These are phyloP conservation scores for Microctenopoma lineatum DNA, from an alignment of 2,797 vertebrate species.

Conservation along the genomic window DNA sequence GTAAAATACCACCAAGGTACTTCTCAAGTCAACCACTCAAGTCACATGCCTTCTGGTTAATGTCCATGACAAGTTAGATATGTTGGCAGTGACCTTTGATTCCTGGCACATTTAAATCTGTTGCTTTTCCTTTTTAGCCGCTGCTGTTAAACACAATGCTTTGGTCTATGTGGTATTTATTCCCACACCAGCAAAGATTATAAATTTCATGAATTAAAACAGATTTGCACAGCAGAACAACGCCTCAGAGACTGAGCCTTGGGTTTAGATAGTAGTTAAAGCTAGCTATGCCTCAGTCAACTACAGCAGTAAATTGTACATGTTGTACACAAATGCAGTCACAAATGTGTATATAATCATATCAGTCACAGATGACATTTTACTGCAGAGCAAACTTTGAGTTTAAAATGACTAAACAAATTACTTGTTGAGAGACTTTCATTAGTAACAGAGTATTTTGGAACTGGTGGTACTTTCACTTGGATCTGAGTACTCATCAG, in stretches of 20 bases:
- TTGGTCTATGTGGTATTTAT: background rate
- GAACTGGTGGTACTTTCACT: too few relatives aligned
- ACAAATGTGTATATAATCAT: background rate
- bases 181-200: background rate
- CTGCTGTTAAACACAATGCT: background rate
- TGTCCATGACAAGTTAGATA: background rate
- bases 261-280: background rate
- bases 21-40: conserved; percentile 41
- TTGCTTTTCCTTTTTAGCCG: background rate
- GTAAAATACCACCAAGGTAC: conserved; percentile 56
- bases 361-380: too few relatives aligned
- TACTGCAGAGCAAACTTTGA: too few relatives aligned
- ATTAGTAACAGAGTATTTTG: too few relatives aligned
- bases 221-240: too few relatives aligned
- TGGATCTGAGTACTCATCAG: too few relatives aligned
- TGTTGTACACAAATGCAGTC: background rate
- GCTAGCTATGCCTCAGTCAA: too few relatives aligned
- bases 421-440: too few relatives aligned
- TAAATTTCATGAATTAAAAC: too few relatives aligned
- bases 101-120: background rate
- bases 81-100: background rate
- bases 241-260: too few relatives aligned
- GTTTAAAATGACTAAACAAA: too few relatives aligned
- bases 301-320: background rate
- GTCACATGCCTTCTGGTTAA: background rate